Percentiles rank a stretch among this genome's conserved stretches.
Conservation (phyloP, 2,888 invertebrate genomes). For the Himalopsyche kuldschensis region DNA sequence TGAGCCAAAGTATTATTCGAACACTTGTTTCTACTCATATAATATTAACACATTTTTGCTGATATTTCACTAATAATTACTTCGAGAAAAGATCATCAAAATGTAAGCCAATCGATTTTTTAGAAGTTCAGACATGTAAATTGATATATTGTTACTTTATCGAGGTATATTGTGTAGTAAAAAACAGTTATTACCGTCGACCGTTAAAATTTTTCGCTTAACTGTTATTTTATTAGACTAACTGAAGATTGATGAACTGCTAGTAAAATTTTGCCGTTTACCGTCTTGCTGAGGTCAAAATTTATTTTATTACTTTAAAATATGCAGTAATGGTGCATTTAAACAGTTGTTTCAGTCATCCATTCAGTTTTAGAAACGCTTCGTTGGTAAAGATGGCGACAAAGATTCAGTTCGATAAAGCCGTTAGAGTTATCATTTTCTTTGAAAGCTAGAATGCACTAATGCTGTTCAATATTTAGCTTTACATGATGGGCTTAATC, state of each 20-base stretch:
- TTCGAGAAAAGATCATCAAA: background rate
- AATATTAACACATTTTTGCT: background rate
- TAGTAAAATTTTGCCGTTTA: background rate
- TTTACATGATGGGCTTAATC: too few relatives aligned
- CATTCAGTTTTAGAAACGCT: too few relatives aligned
- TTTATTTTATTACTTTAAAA: too few relatives aligned
- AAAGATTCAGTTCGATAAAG: too few relatives aligned
- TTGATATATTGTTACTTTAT: background rate
- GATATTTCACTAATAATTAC: background rate
- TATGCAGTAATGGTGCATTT: too few relatives aligned
- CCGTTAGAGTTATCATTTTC: too few relatives aligned
- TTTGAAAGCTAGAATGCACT: too few relatives aligned
- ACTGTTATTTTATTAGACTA: background rate
- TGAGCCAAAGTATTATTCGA: too few relatives aligned
- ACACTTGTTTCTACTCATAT: too few relatives aligned
- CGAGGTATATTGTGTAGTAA: background rate
- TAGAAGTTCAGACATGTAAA: background rate
- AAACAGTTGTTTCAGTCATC: too few relatives aligned
- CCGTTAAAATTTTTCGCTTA: background rate
- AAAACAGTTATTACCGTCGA: background rate
- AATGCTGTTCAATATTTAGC: too few relatives aligned
- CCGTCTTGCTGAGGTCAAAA: background rate
- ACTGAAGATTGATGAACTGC: background rate
- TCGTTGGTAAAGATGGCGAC: too few relatives aligned
- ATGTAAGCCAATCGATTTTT: background rate